Evolutionary conservation across 2,888 invertebrate species (phyloP).

Genomic region (Coelogynopora nodosa): DNA sequence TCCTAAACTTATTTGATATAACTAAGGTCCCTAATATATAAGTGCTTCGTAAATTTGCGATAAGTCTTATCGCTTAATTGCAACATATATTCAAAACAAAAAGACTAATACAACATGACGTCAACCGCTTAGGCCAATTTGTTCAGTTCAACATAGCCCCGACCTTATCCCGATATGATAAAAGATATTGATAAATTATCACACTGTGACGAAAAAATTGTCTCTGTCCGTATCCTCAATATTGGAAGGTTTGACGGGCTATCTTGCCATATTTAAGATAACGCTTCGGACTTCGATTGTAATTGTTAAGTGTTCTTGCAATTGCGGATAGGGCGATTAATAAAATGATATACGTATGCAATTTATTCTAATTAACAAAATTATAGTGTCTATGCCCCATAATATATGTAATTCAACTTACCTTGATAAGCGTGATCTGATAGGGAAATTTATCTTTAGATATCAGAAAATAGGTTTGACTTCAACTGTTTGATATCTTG

Average conservation of each 20-base stretch:
- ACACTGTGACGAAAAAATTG: background rate
- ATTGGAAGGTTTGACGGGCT: background rate
- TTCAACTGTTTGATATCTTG: background rate
- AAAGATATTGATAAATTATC: background rate
- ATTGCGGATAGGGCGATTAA: background rate
- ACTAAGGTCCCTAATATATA: no score
- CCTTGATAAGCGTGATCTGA: background rate
- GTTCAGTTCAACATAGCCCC: background rate
- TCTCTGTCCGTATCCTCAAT: background rate
- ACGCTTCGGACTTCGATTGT: conserved; percentile 11
- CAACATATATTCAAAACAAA: background rate
- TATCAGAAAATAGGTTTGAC: background rate
- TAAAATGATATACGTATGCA: background rate
- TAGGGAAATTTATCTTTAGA: background rate
- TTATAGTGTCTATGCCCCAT: background rate
- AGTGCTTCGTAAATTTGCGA: background rate
- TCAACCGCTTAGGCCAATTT: background rate
- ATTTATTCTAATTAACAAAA: background rate
- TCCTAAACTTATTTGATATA: no score
- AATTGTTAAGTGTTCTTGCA: background rate
- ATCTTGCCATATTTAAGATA: background rate
- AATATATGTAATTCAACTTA: background rate
- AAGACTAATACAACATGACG: background rate
- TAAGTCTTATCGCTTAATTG: conserved; percentile 5
- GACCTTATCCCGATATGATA: conserved; percentile 3